Evolutionary conservation across 2,113 vertebrate species (phyloP).

Genomic region (Pangasianodon gigas): DNA sequence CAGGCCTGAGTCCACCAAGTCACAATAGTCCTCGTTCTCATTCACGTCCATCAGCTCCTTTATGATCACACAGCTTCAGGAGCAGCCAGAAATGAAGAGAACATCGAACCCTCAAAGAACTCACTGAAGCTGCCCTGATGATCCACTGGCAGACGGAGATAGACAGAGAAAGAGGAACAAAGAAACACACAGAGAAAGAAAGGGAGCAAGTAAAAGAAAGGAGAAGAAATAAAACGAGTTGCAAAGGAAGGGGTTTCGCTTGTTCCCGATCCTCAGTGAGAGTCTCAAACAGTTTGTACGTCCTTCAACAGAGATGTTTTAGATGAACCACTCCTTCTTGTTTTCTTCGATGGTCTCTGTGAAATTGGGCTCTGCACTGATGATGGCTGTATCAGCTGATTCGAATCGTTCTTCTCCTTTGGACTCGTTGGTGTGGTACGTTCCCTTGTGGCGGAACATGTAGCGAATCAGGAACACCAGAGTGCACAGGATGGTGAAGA

Average conservation of each 20-base stretch:
- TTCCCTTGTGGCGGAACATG: conserved; percentile 34
- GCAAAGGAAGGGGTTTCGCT: conserved; percentile 5
- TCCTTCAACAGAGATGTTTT: conserved; percentile 23
- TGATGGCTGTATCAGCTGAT: conserved; percentile 75
- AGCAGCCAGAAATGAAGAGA: neutral
- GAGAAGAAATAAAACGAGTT: neutral
- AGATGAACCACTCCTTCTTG: conserved; percentile 99
- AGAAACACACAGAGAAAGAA: neutral
- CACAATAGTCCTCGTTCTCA: neutral
- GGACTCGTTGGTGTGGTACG: conserved; percentile 25
- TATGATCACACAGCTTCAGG: neutral
- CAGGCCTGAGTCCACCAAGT: neutral
- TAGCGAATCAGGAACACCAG: conserved; percentile 22
- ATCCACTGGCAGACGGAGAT: neutral
- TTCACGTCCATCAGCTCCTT: neutral
- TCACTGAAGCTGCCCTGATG: neutral
- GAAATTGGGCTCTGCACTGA: conserved; percentile 87
- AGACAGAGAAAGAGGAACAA: conserved; percentile 8
- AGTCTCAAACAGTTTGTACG: neutral
- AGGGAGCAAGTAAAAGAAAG: neutral
- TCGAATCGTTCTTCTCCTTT: conserved; percentile 67
- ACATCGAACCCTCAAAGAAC: neutral
- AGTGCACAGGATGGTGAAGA: conserved; percentile 87
- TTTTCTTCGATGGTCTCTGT: conserved; percentile 97
- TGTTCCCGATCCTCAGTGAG: conserved; percentile 5